Evolutionary conservation across 2,888 invertebrate genomes (phyloP).

Genomic region (Dasysyrphus albostriatus): DNA sequence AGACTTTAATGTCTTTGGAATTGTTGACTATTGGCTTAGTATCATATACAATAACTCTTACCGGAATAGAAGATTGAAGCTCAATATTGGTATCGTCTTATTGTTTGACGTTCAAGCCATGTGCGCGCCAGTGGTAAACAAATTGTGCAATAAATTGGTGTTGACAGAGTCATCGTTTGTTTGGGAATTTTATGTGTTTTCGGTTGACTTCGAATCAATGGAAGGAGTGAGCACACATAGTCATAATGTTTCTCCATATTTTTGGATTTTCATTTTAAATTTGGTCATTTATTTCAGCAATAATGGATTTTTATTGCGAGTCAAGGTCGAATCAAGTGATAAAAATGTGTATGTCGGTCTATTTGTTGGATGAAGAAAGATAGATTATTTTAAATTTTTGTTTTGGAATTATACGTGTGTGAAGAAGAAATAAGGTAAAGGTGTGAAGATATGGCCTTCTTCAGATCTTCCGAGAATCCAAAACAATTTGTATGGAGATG

Average conservation of each 20-base stretch:
- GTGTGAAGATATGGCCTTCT: neutral
- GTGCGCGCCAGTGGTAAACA: constrained; percentile 43
- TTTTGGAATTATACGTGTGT: neutral
- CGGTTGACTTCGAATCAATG: neutral
- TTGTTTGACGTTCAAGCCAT: neutral
- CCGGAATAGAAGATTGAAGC: neutral
- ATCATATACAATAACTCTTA: neutral
- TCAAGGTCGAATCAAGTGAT: constrained; percentile 26
- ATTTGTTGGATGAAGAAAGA: constrained; percentile 8
- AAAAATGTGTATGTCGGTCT: neutral
- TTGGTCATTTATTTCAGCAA: constrained; percentile 16
- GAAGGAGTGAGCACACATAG: neutral
- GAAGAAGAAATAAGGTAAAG: neutral
- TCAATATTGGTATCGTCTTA: neutral
- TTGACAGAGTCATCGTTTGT: constrained; percentile 63
- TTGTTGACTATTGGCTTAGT: constrained; percentile 2
- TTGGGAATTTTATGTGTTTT: constrained; percentile 7
- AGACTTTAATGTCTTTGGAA: constrained; percentile 5
- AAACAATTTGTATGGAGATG: too few relatives aligned
- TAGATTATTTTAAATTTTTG: neutral
- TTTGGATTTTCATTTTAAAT: constrained; percentile 18
- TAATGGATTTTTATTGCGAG: constrained; percentile 27
- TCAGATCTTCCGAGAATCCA: too few relatives aligned
- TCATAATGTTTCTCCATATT: constrained; percentile 24
- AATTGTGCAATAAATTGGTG: constrained; percentile 53